phyloP scores from a whole-genome alignment of 2,113 vertebrate genomes.

The Dipodomys stephensi region DNA sequence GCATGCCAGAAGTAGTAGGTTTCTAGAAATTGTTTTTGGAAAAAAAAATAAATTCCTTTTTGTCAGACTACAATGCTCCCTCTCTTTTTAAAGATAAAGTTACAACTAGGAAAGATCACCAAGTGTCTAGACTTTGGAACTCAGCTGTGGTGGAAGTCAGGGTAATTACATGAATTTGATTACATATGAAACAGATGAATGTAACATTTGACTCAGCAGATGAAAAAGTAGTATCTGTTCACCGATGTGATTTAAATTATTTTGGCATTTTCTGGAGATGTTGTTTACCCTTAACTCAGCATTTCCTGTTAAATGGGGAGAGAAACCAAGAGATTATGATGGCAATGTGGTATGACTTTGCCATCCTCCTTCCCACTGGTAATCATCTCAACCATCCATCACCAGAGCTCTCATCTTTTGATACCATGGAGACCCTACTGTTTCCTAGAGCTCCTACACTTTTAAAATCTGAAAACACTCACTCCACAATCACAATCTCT shows the following conservation, averaged over 20 bases:
- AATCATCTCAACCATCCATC: background rate
- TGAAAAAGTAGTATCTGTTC: background rate
- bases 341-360: background rate
- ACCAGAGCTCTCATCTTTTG: background rate
- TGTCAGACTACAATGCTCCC: background rate
- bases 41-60: background rate
- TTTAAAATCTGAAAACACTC: background rate
- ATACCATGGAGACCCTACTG: background rate
- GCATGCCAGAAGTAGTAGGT: background rate
- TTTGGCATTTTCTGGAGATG: background rate
- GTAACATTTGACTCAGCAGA: background rate
- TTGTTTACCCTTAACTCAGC: background rate
- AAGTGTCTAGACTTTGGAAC: constrained; percentile 1
- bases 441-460: background rate
- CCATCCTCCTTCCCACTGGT: background rate
- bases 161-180: background rate
- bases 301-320: background rate
- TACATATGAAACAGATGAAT: background rate
- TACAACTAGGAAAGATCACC: background rate
- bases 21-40: background rate
- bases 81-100: background rate
- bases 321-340: too few relatives aligned
- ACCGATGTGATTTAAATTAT: background rate
- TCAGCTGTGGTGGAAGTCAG: background rate
- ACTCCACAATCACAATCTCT: background rate